Evolutionary conservation across 2,797 vertebrate genomes (phyloP).

Genomic region (Mormyrops attenuatus): DNA sequence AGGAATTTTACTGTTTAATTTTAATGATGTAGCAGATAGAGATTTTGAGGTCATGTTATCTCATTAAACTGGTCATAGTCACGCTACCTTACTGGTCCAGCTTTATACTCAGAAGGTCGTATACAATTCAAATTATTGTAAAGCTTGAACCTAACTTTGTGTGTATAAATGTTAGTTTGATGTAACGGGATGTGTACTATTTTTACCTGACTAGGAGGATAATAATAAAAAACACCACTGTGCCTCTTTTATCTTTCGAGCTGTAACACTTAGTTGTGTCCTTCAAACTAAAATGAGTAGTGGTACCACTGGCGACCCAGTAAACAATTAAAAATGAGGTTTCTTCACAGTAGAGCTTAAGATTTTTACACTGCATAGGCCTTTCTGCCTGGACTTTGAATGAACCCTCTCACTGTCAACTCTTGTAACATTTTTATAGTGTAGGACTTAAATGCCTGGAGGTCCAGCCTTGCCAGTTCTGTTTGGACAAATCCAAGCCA

Average conservation of each 20-base stretch:
- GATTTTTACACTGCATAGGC: neutral
- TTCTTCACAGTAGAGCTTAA: neutral
- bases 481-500: slow-evolving; percentile 8
- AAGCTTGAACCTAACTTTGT: neutral
- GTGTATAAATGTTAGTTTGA: neutral
- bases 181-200: neutral
- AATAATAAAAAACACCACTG: neutral
- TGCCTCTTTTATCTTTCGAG: neutral
- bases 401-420: neutral
- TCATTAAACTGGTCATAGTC: neutral
- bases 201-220: neutral
- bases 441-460: neutral
- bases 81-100: neutral
- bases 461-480: neutral
- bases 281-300: neutral
- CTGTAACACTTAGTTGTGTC: neutral
- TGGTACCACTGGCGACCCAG: neutral
- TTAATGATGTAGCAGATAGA: neutral
- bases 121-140: neutral
- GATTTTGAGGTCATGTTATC: neutral
- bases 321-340: neutral
- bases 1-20: neutral
- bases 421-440: slow-evolving; percentile 7
- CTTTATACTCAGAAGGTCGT: neutral
- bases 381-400: neutral